A percentile compares a stretch with the other conserved stretches of the same genome.
Evolutionary conservation across 2,113 vertebrate species (phyloP).

Genomic region (Pelusios castaneus): DNA sequence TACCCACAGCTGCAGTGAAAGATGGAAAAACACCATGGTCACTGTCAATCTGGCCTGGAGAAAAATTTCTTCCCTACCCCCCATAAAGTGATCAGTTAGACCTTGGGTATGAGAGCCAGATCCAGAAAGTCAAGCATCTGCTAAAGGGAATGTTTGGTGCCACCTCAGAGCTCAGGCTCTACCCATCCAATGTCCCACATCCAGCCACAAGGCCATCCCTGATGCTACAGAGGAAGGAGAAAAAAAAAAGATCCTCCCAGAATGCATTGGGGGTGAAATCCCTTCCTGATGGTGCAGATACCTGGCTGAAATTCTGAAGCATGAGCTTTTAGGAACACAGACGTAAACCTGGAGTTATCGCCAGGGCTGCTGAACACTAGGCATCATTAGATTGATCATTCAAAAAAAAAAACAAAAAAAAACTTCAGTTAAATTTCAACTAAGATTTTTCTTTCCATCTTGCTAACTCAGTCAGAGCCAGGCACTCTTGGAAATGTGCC

Average conservation of each 20-base stretch:
- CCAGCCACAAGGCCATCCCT: neutral
- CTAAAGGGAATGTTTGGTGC: neutral
- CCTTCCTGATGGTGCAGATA: neutral
- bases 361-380: neutral
- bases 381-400: neutral
- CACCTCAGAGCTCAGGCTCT: neutral
- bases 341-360: neutral
- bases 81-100: neutral
- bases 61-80: no score
- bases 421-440: neutral
- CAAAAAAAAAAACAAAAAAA: no score
- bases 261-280: neutral
- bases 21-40: neutral
- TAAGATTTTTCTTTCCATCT: accelerated
- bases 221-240: neutral
- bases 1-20: neutral
- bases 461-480: neutral
- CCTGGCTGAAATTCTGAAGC: neutral
- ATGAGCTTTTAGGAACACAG: neutral
- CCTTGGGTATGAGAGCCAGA: neutral
- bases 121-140: neutral
- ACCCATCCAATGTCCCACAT: neutral
- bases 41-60: no score
- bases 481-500: neutral
- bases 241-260: neutral